A percentile compares a stretch with the other conserved stretches of the same genome.
Evolutionary conservation across 2,113 vertebrate genomes (phyloP).

Genomic region (Grantiella picta): DNA sequence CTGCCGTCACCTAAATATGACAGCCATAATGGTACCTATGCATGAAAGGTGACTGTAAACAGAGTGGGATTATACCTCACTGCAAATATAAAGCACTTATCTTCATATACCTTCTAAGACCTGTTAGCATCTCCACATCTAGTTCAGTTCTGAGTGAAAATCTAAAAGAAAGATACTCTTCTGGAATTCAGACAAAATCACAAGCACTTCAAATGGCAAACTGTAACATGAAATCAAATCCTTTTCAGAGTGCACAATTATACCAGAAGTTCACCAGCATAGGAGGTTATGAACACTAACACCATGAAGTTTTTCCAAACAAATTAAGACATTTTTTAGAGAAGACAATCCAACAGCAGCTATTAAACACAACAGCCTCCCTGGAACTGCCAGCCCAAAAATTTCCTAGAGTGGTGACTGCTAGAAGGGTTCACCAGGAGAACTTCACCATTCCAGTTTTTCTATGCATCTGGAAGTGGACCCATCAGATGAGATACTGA

Average conservation of each 20-base stretch:
- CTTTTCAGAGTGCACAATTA: not conserved
- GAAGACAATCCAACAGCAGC: not conserved
- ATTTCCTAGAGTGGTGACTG: not conserved
- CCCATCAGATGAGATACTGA: not conserved
- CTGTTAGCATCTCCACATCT: not conserved
- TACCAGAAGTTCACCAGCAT: not conserved
- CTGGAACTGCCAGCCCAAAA: not conserved
- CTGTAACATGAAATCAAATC: not conserved
- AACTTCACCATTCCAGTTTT: not conserved
- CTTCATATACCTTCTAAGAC: not conserved
- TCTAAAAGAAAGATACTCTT: not conserved
- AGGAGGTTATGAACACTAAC: not conserved
- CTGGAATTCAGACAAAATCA: not conserved
- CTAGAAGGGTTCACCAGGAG: not conserved
- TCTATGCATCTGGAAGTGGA: not conserved
- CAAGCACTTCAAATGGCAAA: not conserved
- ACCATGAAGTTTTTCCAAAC: not conserved
- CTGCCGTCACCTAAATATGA: not conserved
- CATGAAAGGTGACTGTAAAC: not conserved
- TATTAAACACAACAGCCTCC: not conserved
- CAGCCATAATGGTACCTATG: rapidly evolving
- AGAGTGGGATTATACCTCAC: not conserved
- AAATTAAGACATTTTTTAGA: not conserved
- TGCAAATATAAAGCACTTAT: not conserved
- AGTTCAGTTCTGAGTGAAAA: not conserved